These are phyloP conservation scores for Amia ocellicauda DNA, from an alignment of 2,113 vertebrate species.

Conservation along the genomic window DNA sequence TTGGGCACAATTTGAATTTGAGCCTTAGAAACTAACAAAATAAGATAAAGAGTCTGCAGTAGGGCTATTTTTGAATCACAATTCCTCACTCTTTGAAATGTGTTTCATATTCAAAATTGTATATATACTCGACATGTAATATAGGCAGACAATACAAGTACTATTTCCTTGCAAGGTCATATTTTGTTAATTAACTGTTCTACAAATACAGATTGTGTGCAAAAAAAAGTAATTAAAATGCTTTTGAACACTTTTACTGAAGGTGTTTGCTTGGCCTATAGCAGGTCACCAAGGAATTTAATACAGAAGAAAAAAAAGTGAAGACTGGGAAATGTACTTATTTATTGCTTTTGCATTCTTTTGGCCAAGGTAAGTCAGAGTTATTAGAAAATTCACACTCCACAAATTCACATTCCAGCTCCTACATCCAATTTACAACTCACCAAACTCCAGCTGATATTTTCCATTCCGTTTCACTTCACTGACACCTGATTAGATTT, in stretches of 20 bases:
- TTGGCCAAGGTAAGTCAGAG: slow-evolving; percentile 3
- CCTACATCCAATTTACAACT: slow-evolving; percentile 11
- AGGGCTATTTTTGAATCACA: no score
- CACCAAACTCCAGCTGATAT: not conserved
- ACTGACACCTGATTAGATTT: slow-evolving; percentile 21
- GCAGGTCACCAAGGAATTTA: not conserved
- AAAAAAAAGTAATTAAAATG: not conserved
- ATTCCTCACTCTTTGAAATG: no score
- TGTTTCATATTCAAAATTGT: no score
- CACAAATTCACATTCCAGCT: not conserved
- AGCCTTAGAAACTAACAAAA: no score
- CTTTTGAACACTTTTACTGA: slow-evolving; percentile 8
- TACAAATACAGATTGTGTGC: no score
- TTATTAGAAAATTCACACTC: slow-evolving; percentile 1
- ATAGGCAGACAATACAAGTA: no score
- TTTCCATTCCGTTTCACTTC: slow-evolving; percentile 7
- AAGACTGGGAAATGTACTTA: slow-evolving; percentile 12
- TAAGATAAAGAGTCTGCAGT: no score
- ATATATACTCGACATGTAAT: no score
- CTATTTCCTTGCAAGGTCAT: no score
- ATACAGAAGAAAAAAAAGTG: not conserved
- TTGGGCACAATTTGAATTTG: no score
- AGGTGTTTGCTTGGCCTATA: not conserved
- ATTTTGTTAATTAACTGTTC: no score
- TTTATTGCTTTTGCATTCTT: not conserved